These are phyloP conservation scores for Euphonia xanthogaster DNA, from an alignment of 2,797 vertebrate species.

Conservation along the genomic window DNA sequence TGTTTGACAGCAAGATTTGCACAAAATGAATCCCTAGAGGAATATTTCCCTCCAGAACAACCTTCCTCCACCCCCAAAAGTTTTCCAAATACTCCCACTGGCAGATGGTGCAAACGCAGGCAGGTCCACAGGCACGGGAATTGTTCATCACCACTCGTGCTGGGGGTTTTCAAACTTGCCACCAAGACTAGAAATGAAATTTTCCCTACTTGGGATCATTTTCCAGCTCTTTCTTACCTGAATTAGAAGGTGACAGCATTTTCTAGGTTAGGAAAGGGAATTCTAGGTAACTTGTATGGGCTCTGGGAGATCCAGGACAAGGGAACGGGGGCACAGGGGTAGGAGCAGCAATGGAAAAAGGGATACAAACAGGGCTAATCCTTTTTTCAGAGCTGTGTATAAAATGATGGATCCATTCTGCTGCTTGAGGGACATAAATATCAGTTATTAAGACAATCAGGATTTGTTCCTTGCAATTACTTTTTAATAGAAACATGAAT, in stretches of 20 bases:
- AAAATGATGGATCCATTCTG: background rate
- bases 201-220: background rate
- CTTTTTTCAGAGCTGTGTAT: background rate
- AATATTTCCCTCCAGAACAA: background rate
- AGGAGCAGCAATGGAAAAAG: background rate
- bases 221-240: background rate
- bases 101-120: background rate
- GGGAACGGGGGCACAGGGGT: fast-evolving
- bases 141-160: fast-evolving
- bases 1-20: background rate
- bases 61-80: background rate
- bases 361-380: background rate
- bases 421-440: conserved; percentile 16
- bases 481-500: conserved; percentile 45
- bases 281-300: background rate
- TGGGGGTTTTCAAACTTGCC: background rate
- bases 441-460: conserved; percentile 1
- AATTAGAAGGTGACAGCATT: background rate
- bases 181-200: background rate
- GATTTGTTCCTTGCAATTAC: background rate
- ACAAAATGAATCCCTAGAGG: background rate
- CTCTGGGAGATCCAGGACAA: background rate
- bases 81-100: background rate
- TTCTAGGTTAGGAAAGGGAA: background rate
- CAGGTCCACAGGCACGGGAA: background rate